Percentiles rank a stretch among this genome's conserved stretches.
Evolutionary conservation across 2,888 invertebrate species (phyloP).

Genomic region (Macrophya alboannulata): DNA sequence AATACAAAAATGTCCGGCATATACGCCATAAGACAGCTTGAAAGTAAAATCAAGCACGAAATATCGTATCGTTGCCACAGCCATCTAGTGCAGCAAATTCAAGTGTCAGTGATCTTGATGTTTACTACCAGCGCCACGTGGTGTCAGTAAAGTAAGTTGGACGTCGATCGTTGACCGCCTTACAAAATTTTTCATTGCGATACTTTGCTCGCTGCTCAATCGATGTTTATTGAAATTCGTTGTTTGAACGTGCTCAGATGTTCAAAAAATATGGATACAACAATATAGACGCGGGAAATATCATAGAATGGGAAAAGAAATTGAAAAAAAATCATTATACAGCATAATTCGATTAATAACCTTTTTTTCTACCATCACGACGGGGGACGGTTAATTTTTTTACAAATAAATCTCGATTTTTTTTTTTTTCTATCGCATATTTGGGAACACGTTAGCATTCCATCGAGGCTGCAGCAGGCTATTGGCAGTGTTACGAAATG

Average conservation of each 20-base stretch:
- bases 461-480: not conserved
- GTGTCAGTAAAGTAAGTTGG: slow-evolving; percentile 11
- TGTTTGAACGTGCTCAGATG: not conserved
- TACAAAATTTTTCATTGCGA: not conserved
- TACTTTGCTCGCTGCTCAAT: not conserved
- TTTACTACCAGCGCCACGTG: slow-evolving; percentile 11
- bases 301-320: not conserved
- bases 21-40: too few relatives aligned
- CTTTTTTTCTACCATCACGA: not conserved
- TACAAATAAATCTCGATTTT: too few relatives aligned
- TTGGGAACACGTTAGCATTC: slow-evolving; percentile 9
- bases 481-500: not conserved
- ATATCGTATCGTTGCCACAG: not conserved
- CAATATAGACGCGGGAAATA: not conserved
- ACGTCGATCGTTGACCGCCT: slow-evolving; percentile 31
- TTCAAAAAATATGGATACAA: not conserved
- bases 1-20: not conserved
- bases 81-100: not conserved
- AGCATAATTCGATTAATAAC: not conserved
- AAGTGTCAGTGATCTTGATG: slow-evolving; percentile 47
- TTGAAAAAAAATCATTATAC: not conserved
- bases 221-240: not conserved
- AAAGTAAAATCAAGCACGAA: not conserved
- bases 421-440: not conserved
- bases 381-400: not conserved